Percentiles rank a stretch among this genome's conserved stretches.
Evolutionary conservation across 2,113 vertebrate species (phyloP).

Genomic region (Oryzias javanicus): DNA sequence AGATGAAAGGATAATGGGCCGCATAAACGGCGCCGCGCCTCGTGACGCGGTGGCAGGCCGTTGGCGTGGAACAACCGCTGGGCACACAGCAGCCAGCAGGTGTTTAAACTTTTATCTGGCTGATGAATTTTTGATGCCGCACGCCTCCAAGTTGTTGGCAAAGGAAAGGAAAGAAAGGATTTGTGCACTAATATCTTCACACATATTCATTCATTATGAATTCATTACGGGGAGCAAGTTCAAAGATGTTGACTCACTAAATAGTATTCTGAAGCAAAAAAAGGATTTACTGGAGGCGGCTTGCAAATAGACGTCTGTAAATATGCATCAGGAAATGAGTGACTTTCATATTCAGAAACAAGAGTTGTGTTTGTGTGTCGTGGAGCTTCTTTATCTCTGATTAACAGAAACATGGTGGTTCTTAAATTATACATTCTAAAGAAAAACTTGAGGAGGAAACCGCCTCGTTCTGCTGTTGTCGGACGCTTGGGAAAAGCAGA

Average conservation of each 20-base stretch:
- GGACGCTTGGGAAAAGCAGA: no score
- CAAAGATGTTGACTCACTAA: conserved; percentile 32
- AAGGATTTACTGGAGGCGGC: conserved; percentile 23
- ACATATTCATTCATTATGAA: conserved; percentile 23
- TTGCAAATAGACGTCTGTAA: not conserved
- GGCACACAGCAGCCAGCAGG: conserved; percentile 33
- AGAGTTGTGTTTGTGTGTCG: not conserved
- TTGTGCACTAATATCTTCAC: conserved; percentile 26
- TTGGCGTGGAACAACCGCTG: conserved; percentile 28
- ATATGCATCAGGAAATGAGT: conserved; percentile 7
- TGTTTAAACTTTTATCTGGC: conserved; percentile 55
- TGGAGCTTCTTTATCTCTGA: no score
- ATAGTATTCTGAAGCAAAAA: conserved; percentile 28
- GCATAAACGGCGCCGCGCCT: conserved; percentile 22
- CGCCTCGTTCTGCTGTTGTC: no score
- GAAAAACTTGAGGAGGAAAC: no score
- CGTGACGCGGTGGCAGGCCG: conserved; percentile 10
- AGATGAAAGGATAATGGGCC: conserved; percentile 46
- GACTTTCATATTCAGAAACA: conserved; percentile 2
- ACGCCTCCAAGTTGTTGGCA: conserved; percentile 9
- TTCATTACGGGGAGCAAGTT: conserved; percentile 35
- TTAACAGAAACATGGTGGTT: no score
- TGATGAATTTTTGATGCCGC: conserved; percentile 48
- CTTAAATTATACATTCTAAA: no score
- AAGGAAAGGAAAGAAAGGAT: conserved; percentile 13